These are phyloP conservation scores for Diploscapter pachys DNA, from an alignment of 1,140 invertebrate species.

Conservation along the genomic window DNA sequence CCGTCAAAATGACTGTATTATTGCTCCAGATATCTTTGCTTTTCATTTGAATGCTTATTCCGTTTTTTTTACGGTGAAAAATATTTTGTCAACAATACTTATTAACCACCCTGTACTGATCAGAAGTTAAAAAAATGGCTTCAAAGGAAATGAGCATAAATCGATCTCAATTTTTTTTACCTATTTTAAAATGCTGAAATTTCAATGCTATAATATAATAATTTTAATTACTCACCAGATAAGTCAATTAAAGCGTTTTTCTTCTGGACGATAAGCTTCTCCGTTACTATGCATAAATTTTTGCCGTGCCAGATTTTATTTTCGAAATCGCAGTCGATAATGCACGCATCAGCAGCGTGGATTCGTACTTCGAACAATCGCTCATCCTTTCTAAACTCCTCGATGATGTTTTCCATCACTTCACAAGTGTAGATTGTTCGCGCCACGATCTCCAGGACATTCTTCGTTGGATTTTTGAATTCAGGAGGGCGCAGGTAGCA, in stretches of 20 bases:
- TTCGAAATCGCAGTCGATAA: constrained; percentile 1
- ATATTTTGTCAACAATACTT: too few relatives aligned
- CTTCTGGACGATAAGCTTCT: constrained; percentile 1
- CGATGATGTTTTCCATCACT: not conserved
- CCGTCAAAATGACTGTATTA: too few relatives aligned
- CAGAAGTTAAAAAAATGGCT: too few relatives aligned
- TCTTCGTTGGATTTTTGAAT: not conserved
- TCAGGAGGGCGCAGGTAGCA: too few relatives aligned
- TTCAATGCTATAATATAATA: too few relatives aligned
- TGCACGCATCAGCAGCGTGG: not conserved
- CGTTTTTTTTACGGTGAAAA: too few relatives aligned
- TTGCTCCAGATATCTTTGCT: too few relatives aligned
- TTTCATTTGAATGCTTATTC: too few relatives aligned
- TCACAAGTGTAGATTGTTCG: not conserved
- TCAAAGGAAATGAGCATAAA: too few relatives aligned
- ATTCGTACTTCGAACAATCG: constrained; percentile 7
- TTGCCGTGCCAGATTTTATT: constrained; percentile 4
- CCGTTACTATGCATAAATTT: constrained; percentile 6
- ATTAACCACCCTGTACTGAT: too few relatives aligned
- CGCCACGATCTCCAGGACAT: not conserved
- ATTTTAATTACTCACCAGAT: constrained; percentile 11
- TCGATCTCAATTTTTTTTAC: too few relatives aligned
- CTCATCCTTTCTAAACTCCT: not conserved
- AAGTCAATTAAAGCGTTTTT: not conserved
- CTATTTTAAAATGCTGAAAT: too few relatives aligned